A percentile compares a stretch with the other conserved stretches of the same genome.
These are phyloP conservation scores for Halcyon badia DNA, from an alignment of 2,797 vertebrate species.

Conservation along the genomic window DNA sequence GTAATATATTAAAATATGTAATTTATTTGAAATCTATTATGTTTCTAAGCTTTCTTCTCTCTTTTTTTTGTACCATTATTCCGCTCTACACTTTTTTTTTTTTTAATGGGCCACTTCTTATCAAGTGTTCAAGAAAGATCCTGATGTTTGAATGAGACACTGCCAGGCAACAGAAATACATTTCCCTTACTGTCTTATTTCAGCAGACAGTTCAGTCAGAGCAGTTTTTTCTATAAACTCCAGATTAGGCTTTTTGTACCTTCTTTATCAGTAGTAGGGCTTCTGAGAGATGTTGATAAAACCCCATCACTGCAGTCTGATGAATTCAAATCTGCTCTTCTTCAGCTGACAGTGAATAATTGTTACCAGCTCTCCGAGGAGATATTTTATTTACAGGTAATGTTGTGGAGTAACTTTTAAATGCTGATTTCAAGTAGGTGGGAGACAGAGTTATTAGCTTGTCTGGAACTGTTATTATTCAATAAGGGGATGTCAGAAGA, in stretches of 20 bases:
- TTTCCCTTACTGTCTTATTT: constrained; percentile 1
- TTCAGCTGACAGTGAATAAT: constrained; percentile 19
- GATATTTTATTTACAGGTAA: constrained; percentile 2
- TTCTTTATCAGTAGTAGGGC: background rate
- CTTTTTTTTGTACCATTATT: background rate
- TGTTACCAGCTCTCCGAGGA: background rate
- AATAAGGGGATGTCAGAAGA: background rate
- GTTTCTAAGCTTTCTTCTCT: background rate
- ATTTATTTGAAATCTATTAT: background rate
- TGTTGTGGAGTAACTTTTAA: background rate
- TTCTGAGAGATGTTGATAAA: constrained; percentile 31
- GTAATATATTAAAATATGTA: background rate
- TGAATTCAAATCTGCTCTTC: constrained; percentile 1
- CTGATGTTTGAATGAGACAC: background rate
- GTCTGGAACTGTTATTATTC: background rate
- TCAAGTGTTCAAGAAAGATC: background rate
- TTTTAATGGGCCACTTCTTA: background rate
- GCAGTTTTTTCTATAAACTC: background rate
- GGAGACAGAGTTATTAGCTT: background rate
- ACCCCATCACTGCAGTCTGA: background rate
- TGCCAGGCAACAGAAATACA: background rate
- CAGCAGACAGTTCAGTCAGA: background rate
- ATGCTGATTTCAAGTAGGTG: background rate
- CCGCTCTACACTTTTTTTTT: too few species aligned
- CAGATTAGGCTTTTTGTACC: background rate